Conservation (phyloP, 1,140 invertebrate genomes). For the Daktulosphaira vitifoliae region DNA sequence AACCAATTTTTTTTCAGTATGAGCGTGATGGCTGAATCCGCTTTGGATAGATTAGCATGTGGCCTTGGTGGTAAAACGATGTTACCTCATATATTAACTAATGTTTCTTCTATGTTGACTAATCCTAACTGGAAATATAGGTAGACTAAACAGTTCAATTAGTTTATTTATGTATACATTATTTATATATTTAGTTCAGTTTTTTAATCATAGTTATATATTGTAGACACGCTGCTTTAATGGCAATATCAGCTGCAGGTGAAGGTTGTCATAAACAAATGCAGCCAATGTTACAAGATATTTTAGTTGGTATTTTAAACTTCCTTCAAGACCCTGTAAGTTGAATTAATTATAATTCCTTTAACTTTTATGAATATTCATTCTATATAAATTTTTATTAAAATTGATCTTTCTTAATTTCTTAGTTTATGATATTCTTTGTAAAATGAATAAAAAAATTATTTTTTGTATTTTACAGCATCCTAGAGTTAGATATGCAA, state of each 20-base stretch:
- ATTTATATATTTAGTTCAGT: neutral
- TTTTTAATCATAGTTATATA: conserved; percentile 5
- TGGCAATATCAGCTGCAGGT: conserved; percentile 96
- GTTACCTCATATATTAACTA: conserved; percentile 75
- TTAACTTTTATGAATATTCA: neutral
- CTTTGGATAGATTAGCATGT: conserved; percentile 91
- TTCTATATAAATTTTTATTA: too few species aligned
- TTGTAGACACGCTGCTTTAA: conserved; percentile 83
- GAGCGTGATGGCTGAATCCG: conserved; percentile 89
- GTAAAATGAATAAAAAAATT: conserved; percentile 10
- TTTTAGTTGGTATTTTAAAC: conserved; percentile 80
- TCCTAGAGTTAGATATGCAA: conserved; percentile 88
- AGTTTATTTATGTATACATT: neutral
- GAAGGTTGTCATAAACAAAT: conserved; percentile 98
- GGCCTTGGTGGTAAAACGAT: conserved; percentile 92
- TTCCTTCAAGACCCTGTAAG: conserved; percentile 78
- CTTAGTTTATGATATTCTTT: too few species aligned
- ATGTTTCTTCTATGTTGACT: conserved; percentile 78
- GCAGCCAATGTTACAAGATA: conserved; percentile 82
- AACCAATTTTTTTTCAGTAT: conserved; percentile 53
- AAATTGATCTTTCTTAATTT: too few species aligned
- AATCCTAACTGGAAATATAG: conserved; percentile 70
- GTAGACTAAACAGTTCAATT: conserved; percentile 41
- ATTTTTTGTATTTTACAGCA: conserved; percentile 52
- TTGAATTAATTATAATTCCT: conserved; percentile 36